Percentiles rank a stretch among this genome's conserved stretches.
Evolutionary conservation across 2,888 invertebrate species (phyloP).

Genomic region (Amitus sp.): DNA sequence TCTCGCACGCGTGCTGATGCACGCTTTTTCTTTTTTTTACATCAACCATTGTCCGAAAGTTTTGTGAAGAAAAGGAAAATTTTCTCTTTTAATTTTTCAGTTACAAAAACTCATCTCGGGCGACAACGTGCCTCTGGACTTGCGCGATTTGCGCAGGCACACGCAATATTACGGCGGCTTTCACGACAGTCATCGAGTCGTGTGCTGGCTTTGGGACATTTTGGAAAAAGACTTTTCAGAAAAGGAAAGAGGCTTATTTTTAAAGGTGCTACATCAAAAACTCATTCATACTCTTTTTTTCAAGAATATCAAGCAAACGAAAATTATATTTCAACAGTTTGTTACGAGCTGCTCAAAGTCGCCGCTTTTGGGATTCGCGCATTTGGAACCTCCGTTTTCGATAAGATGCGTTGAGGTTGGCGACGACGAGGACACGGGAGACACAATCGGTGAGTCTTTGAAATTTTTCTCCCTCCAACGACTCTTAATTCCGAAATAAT

Average conservation of each 20-base stretch:
- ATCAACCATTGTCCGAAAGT: too few species aligned
- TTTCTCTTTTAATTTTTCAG: conserved; percentile 65
- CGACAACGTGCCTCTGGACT: conserved; percentile 92
- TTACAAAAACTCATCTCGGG: conserved; percentile 95
- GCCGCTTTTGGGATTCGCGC: conserved; percentile 94
- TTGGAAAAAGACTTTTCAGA: conserved; percentile 93
- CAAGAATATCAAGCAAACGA: not conserved
- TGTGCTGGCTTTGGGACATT: conserved; percentile 99
- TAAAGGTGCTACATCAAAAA: conserved; percentile 72
- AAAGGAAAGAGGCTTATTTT: conserved; percentile 90
- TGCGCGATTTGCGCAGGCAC: conserved; percentile 86
- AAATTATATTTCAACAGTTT: conserved; percentile 69
- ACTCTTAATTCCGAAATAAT: too few species aligned
- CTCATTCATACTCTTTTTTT: not conserved
- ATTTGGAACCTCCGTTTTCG: conserved; percentile 97
- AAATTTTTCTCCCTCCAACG: too few species aligned
- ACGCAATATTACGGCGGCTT: conserved; percentile 99
- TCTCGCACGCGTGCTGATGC: too few species aligned
- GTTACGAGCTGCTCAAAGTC: conserved; percentile 97
- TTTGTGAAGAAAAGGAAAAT: not conserved
- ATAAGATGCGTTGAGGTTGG: conserved; percentile 99
- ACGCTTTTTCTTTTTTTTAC: too few species aligned
- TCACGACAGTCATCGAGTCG: conserved; percentile 96
- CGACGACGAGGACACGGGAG: conserved; percentile 94
- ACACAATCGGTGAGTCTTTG: conserved; percentile 82